Evolutionary conservation across 2,888 invertebrate genomes (phyloP), one percentile per base, ranked within the genome.

Genomic region (Lasioglossum lativentre): DNA sequence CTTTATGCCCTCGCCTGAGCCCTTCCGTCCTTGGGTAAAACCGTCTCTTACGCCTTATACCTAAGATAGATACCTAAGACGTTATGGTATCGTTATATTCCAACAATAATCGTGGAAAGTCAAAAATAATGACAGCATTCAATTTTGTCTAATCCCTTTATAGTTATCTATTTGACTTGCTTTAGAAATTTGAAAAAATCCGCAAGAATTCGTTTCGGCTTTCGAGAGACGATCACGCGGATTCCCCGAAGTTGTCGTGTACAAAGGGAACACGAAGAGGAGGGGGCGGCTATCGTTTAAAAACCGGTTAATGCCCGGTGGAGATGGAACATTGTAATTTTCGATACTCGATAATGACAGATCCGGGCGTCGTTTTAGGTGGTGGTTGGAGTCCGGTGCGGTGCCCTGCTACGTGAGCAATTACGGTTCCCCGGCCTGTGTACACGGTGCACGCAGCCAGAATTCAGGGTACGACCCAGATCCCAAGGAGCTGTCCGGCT

Each of bases 391-490:
- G 66, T 8, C 40, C 80, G 71, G 73, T 34, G 34, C 34, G 34
- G 34, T 83, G 74, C 40, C 75, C 75, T 70, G 75, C 74, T 84
- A 89, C 88, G 90, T 78, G 88, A 79, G 88, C 86, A 90, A 90
- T 90, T 90, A 90, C 91, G 52, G 23, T 52, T 52, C 23, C 52
- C 52, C 52, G 52, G n/a, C 23, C 52, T 52, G 42, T 79, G 81
- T 71, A 81, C 85, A 86, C 82, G 87, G 86, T 71, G 74, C 83
- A 84, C 84, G 83, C 81, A 89, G 86, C 81, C 77, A 90, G 92
- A 93, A 93, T 93, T 92, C 93, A 93, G 93, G 93, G 92, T 93
- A 90, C 93, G 94, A 94, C 94, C 94, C 92, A 93, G 93, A 94
- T 94, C 92, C 92, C 92, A 92, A 91, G 92, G 82, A 89, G 88